Conservation (phyloP, 2,797 vertebrate genomes). For the Eulemur rubriventer region DNA sequence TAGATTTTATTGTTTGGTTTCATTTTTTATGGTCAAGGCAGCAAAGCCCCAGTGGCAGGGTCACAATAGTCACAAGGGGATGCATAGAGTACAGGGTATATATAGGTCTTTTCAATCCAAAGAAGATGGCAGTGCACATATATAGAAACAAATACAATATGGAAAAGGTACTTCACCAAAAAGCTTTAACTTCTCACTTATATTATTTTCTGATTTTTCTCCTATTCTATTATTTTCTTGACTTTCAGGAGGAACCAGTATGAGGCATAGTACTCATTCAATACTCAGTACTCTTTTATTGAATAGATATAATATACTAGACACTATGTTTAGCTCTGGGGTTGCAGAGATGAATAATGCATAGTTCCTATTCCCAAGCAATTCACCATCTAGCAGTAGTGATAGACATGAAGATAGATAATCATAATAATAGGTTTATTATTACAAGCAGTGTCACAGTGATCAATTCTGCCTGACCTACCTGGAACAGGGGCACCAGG, state of each 20-base stretch:
- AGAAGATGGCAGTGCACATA: not conserved
- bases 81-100: not conserved
- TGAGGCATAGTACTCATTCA: not conserved
- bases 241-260: not conserved
- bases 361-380: not conserved
- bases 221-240: not conserved
- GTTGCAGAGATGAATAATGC: not conserved
- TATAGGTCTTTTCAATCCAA: not conserved
- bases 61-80: not conserved
- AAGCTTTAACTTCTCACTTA: not conserved
- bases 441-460: not conserved
- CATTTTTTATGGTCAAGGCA: not conserved
- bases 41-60: not conserved
- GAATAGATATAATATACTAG: not conserved
- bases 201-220: not conserved
- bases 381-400: not conserved
- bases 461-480: not conserved
- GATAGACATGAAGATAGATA: not conserved
- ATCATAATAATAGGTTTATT: not conserved
- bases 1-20: not conserved
- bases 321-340: not conserved
- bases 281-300: not conserved
- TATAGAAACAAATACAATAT: not conserved
- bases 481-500: not conserved
- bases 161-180: not conserved